Evolutionary conservation across 1,140 invertebrate species (phyloP), one percentile per base, ranked within the genome.

Genomic region (Drosophila arawakana): DNA sequence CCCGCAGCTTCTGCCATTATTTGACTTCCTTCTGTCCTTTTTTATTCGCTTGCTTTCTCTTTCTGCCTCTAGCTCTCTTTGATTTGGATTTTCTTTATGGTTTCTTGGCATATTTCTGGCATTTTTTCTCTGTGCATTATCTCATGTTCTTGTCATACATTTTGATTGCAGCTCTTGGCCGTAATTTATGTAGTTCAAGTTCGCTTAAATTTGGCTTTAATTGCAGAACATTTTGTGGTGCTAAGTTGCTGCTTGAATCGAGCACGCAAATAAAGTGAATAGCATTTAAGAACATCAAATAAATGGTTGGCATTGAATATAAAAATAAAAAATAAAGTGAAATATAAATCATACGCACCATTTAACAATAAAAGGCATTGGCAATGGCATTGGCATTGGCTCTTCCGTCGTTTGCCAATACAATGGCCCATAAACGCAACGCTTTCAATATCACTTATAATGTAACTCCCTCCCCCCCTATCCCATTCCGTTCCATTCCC

Each of bases 301-400:
- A 68, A 75, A 62, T 61, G 54, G 50, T 52, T 52, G 50, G 55
- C 30, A 47, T 68, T 74, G 41, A 58, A 65, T 57, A 78, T 55
- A 52, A 81, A 81, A 78, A 75, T 60, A 80, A 80, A 89, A 81
- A 78, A 80, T 68, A 89, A 89, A 84, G 78, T 73, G 70, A 84
- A 89, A 89, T 84, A 89, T 89, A 84, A 89, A 89, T 89, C 85
- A 89, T 89, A 81, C 84, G 84, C 84, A 78, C 85, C 80, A 89
- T 89, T 89, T 79, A 89, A 89, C 84, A 89, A 89, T 84, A 80
- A 73, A 83, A 75, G 78, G 77, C 69, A 78, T 39, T 66, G 67
- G 66, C 55, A 84, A 68, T 80, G 78, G 60, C 35, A 55, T 39
- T 55, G 52, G 13, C 13, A 11, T 11, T 41, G 49, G 49, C 52